A percentile compares a stretch with the other conserved stretches of the same genome.
phyloP scores from a whole-genome alignment of 1,140 invertebrate species.

The Platorchestia sp. region DNA sequence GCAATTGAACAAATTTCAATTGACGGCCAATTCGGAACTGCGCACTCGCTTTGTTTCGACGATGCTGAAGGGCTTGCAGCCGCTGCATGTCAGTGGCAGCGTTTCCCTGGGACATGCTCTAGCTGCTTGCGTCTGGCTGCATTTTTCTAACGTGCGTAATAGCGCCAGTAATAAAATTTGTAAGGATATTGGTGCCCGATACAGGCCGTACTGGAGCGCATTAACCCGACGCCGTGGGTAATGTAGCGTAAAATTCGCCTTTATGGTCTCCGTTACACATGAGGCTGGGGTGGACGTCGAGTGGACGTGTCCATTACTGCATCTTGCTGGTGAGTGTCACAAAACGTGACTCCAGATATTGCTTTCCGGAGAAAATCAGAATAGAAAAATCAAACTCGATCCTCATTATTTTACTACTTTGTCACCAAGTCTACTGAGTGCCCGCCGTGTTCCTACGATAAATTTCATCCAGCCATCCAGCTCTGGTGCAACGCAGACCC shows the following conservation, averaged over 20 bases:
- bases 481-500: background rate
- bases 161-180: constrained; percentile 27
- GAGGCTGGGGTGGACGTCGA: background rate
- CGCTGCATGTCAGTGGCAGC: background rate
- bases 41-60: background rate
- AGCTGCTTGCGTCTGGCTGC: constrained; percentile 6
- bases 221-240: background rate
- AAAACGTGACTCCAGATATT: background rate
- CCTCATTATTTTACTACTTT: background rate
- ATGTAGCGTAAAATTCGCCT: constrained; percentile 26
- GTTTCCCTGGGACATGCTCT: background rate
- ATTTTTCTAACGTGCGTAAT: constrained; percentile 35
- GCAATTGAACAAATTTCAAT: background rate
- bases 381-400: background rate
- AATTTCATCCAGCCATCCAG: background rate
- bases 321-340: background rate
- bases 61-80: background rate
- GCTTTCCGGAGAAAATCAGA: background rate
- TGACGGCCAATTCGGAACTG: background rate
- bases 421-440: background rate
- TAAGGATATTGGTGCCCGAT: constrained; percentile 28
- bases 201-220: constrained; percentile 1
- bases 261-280: constrained; percentile 28
- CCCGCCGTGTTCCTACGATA: background rate
- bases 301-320: background rate